Conservation (phyloP, 2,888 invertebrate genomes). For the Patella ulyssiponensis region DNA sequence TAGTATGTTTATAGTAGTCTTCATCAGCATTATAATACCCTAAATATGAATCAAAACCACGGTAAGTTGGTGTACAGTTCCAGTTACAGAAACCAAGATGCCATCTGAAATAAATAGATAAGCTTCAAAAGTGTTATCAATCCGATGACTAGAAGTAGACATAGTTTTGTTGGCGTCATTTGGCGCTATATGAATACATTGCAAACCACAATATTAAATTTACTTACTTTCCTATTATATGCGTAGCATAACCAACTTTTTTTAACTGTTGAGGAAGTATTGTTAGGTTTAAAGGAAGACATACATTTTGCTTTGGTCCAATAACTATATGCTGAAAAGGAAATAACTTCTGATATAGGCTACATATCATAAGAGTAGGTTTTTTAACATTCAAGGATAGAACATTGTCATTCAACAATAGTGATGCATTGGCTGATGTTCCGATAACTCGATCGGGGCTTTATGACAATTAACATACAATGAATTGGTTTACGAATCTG, state of each 20-base stretch:
- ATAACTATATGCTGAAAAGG: constrained; percentile 45
- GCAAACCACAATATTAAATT: background rate
- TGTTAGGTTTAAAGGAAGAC: constrained; percentile 44
- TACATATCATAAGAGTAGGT: background rate
- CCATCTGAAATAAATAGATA: constrained; percentile 64
- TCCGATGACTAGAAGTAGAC: no score
- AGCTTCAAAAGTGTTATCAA: no score
- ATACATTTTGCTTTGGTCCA: constrained; percentile 36
- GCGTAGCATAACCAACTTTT: constrained; percentile 46
- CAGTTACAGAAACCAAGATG: constrained; percentile 72
- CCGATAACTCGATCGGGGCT: no score
- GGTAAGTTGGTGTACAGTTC: constrained; percentile 67
- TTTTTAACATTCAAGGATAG: background rate
- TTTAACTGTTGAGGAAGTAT: constrained; percentile 47
- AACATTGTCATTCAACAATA: background rate
- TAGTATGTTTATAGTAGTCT: constrained; percentile 59
- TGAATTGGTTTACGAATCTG: no score
- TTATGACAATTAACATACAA: no score
- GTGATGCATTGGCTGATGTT: no score
- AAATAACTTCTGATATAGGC: background rate
- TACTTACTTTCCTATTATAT: constrained; percentile 50
- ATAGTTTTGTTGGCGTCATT: no score
- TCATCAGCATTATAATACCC: constrained; percentile 70
- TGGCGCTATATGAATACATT: no score
- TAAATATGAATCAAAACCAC: constrained; percentile 72